Base-by-base conservation (phyloP, 2,113 vertebrate species). In the Fregata magnificens region DNA sequence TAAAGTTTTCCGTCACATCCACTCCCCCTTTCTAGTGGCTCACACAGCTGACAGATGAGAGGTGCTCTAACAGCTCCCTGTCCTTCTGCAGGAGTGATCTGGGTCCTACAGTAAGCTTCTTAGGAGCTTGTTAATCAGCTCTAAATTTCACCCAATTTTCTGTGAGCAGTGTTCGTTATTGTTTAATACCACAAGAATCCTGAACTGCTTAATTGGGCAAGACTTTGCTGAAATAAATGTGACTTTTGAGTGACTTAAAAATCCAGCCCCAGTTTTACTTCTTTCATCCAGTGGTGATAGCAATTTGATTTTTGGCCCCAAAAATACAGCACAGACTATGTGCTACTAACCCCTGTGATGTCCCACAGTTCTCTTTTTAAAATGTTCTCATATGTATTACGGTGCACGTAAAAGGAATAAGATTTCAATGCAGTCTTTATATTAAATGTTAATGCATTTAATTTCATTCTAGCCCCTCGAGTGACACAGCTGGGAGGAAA, bases 401-500 rank as follows among this genome's bases (percentile, higher is more conserved):
- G 34, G 21, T 25, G 13, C 6, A 5, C 0, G 2, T 52, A 72
- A 81, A 61, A 55, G 34, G 29, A 74, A 5, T 13, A 29, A 55
- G 36, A 52, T 52, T 72, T 67, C 29, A 36, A 4, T 47, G 55
- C 45, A 21, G 20, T 42, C 62, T 93, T 70, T 77, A 6, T 24
- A 31, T 71, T 45, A 26, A 92, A 44, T 11, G 7, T 32, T 65
- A 84, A 62, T 4, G 3, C 40, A 7, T 82, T 49, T 47, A 5
- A 7, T 92, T 98, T 74, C 88, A 29, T 98, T 97, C 66, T 96
- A 99, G 99, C 99, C 78, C 99, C 99, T 95, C 99, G 98, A 96
- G 99, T 99, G 95, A 98, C 98, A 72, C 99, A 99, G 97, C 82
- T 99, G 92, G 99, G 99, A 97, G 99, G 99, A 88, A 99, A 99